Evolutionary conservation across 2,797 vertebrate species (phyloP).

Genomic region (Girardinus metallicus): DNA sequence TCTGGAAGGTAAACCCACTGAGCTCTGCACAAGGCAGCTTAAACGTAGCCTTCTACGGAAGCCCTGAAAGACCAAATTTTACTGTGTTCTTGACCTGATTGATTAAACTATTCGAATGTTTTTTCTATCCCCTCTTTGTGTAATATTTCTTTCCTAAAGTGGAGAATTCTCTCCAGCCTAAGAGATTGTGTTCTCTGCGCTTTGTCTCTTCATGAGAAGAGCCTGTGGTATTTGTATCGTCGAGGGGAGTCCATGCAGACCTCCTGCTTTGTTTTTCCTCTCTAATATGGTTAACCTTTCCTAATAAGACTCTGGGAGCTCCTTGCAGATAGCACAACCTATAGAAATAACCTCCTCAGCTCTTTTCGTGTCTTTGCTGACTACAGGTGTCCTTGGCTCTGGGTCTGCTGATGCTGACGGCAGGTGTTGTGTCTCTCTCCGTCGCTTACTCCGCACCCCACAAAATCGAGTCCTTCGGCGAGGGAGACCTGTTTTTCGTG

Average conservation of each 20-base stretch:
- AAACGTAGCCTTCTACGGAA: neutral
- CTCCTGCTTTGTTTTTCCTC: constrained; percentile 35
- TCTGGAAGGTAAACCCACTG: constrained; percentile 88
- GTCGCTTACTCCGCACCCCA: constrained; percentile 87
- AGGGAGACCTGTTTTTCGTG: constrained; percentile 91
- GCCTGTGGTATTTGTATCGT: constrained; percentile 57
- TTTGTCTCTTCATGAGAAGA: constrained; percentile 43
- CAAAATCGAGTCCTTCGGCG: constrained; percentile 92
- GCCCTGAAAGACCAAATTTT: neutral
- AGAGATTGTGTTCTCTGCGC: constrained; percentile 28
- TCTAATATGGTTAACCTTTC: constrained; percentile 67
- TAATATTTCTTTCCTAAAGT: neutral
- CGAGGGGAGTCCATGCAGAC: constrained; percentile 32
- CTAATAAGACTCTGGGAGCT: constrained; percentile 38
- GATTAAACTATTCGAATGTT: neutral
- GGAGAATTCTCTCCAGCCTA: constrained; percentile 3
- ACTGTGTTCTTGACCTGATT: neutral
- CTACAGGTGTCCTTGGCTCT: constrained; percentile 86
- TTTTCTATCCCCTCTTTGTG: neutral
- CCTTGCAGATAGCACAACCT: constrained; percentile 16
- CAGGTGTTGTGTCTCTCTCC: constrained; percentile 84
- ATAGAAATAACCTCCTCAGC: constrained; percentile 8
- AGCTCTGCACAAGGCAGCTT: neutral
- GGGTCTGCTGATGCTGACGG: constrained; percentile 84
- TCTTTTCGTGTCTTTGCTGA: constrained; percentile 19